Evolutionary conservation across 1,140 invertebrate genomes (phyloP).

Genomic region (Drosophila pachea): DNA sequence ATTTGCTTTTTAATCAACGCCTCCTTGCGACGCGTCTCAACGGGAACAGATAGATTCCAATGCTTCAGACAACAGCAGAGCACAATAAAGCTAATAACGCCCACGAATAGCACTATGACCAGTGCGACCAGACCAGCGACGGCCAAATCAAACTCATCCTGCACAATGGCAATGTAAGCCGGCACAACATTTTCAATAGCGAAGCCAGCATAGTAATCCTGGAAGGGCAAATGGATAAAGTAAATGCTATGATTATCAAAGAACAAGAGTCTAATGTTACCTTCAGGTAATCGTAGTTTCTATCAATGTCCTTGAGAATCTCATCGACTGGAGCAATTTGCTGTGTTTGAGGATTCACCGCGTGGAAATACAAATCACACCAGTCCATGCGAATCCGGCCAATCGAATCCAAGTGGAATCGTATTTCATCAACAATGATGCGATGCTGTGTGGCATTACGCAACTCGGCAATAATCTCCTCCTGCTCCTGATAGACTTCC

Average conservation of each 20-base stretch:
- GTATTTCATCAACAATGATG: conserved; percentile 88
- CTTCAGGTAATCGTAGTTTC: conserved; percentile 90
- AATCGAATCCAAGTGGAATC: conserved; percentile 85
- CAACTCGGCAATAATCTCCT: conserved; percentile 85
- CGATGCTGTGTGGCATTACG: conserved; percentile 87
- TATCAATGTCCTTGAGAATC: conserved; percentile 90
- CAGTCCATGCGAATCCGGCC: conserved; percentile 86
- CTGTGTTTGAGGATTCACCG: conserved; percentile 87
- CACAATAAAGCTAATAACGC: conserved; percentile 91
- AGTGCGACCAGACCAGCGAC: conserved; percentile 91
- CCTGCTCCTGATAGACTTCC: conserved; percentile 84
- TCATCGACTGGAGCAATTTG: conserved; percentile 88
- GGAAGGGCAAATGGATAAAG: conserved; percentile 71
- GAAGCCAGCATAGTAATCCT: conserved; percentile 82
- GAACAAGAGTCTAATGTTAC: conserved; percentile 51
- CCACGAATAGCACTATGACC: conserved; percentile 91
- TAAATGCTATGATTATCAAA: not conserved
- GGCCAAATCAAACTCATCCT: conserved; percentile 91
- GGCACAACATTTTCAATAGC: conserved; percentile 91
- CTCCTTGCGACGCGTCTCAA: conserved; percentile 82
- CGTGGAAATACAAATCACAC: conserved; percentile 93
- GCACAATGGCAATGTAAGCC: conserved; percentile 81
- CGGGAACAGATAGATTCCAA: conserved; percentile 83
- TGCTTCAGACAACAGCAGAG: conserved; percentile 93
- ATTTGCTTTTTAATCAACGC: conserved; percentile 90